phyloP scores from a whole-genome alignment of 2,888 invertebrate species.

The Pterobdella sp. region DNA sequence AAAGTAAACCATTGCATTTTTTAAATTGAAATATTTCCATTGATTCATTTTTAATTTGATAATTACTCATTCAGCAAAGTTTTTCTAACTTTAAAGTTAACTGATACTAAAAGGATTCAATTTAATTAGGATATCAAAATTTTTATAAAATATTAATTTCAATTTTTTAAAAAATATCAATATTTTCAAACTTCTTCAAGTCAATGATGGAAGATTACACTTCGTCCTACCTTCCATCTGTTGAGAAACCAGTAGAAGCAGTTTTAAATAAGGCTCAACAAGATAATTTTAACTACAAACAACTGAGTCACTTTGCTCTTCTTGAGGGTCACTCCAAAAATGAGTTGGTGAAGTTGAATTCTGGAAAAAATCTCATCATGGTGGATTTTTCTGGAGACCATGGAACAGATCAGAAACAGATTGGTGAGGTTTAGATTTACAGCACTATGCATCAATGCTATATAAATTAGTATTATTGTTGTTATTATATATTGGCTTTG shows the following conservation, averaged over 20 bases:
- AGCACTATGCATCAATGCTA: background rate
- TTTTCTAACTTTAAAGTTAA: background rate
- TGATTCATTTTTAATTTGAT: background rate
- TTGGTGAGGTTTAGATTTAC: conserved; percentile 14
- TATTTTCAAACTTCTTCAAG: too few species aligned
- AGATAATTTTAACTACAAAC: background rate
- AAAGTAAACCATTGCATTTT: conserved; percentile 6
- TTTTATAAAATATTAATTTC: background rate
- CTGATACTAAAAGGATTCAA: background rate
- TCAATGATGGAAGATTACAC: conserved; percentile 16
- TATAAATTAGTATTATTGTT: background rate
- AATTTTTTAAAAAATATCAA: too few species aligned
- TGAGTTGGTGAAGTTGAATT: background rate
- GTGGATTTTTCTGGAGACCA: conserved; percentile 10
- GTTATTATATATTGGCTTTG: too few species aligned
- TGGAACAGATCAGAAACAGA: conserved; percentile 4
- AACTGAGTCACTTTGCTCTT: background rate
- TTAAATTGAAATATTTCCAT: background rate
- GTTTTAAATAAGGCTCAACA: conserved; percentile 8
- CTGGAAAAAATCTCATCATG: conserved; percentile 4
- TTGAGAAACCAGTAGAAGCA: conserved; percentile 13
- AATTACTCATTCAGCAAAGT: background rate
- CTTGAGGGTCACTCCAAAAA: background rate
- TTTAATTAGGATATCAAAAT: background rate
- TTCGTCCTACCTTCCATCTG: conserved; percentile 21